Percentiles rank a stretch among this genome's conserved stretches.
Evolutionary conservation across 2,888 invertebrate species (phyloP).

Genomic region (Netelia virgata): DNA sequence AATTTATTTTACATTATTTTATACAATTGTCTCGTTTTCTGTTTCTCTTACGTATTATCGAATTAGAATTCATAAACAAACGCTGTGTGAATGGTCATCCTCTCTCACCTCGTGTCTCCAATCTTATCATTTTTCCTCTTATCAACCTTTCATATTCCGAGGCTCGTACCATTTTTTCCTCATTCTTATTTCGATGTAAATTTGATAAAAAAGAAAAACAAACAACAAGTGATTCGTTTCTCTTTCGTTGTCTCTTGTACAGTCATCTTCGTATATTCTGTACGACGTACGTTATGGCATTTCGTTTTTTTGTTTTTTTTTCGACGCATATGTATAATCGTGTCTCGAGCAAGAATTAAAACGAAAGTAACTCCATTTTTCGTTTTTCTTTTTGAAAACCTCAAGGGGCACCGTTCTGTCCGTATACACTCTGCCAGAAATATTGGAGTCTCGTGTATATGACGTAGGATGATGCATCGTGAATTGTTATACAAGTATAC

Average conservation of each 20-base stretch:
- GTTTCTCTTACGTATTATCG: slow-evolving; percentile 49
- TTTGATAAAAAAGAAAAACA: neutral
- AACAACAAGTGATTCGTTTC: too few species aligned
- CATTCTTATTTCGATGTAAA: slow-evolving; percentile 14
- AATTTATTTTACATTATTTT: slow-evolving; percentile 80
- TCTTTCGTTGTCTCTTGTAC: slow-evolving; percentile 34
- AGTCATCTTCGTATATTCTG: slow-evolving; percentile 23
- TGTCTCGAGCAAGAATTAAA: slow-evolving; percentile 36
- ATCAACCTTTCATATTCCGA: slow-evolving; percentile 10
- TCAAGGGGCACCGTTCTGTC: slow-evolving; percentile 75
- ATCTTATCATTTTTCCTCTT: slow-evolving; percentile 20
- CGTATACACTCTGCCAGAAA: slow-evolving; percentile 68
- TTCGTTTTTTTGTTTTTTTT: slow-evolving; percentile 16
- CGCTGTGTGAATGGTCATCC: slow-evolving; percentile 64
- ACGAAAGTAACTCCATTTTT: slow-evolving; percentile 47
- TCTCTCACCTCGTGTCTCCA: slow-evolving; percentile 17
- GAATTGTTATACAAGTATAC: slow-evolving; percentile 17
- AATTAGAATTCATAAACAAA: slow-evolving; percentile 49
- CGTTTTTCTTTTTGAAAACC: neutral
- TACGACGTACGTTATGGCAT: slow-evolving; percentile 49
- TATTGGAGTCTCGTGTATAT: slow-evolving; percentile 68
- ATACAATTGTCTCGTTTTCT: slow-evolving; percentile 70
- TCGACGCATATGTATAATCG: slow-evolving; percentile 18
- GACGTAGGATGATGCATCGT: slow-evolving; percentile 23
- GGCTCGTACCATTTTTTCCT: neutral